These are phyloP conservation scores for Cheilosia variabilis DNA, from an alignment of 2,888 invertebrate species.

Conservation along the genomic window DNA sequence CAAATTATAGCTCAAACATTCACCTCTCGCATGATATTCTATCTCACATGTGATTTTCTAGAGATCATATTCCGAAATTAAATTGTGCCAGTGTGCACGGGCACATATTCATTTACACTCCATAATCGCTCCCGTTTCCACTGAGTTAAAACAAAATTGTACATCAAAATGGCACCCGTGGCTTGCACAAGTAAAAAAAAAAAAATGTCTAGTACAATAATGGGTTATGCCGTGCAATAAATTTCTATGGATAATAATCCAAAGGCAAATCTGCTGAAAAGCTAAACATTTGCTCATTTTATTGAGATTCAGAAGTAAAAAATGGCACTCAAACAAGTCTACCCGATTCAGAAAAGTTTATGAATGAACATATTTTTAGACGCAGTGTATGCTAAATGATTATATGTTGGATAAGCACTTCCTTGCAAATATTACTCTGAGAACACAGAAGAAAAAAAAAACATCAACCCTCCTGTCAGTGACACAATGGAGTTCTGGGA, in stretches of 20 bases:
- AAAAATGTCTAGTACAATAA: neutral
- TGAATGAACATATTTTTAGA: constrained; percentile 16
- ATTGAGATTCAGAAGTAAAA: constrained; percentile 6
- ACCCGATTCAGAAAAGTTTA: constrained; percentile 7
- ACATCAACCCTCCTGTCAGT: neutral
- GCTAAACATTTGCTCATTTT: constrained; percentile 16
- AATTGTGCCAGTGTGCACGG: constrained; percentile 4
- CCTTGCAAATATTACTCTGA: constrained; percentile 12
- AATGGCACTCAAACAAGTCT: neutral
- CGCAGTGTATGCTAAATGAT: neutral
- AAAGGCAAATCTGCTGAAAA: constrained; percentile 29
- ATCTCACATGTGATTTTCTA: too few relatives aligned
- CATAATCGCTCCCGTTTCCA: neutral
- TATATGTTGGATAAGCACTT: constrained; percentile 21
- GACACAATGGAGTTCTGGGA: neutral
- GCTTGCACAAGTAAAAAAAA: neutral
- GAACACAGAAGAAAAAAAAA: neutral
- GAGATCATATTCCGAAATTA: constrained; percentile 5
- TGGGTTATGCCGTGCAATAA: constrained; percentile 21
- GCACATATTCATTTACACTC: neutral
- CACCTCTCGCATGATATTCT: too few relatives aligned
- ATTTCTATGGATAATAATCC: constrained; percentile 39
- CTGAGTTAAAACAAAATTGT: neutral
- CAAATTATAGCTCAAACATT: too few relatives aligned
- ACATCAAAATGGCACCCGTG: neutral